A percentile compares a stretch with the other conserved stretches of the same genome.
phyloP scores from a whole-genome alignment of 2,113 vertebrate species.

The Vimba vimba region DNA sequence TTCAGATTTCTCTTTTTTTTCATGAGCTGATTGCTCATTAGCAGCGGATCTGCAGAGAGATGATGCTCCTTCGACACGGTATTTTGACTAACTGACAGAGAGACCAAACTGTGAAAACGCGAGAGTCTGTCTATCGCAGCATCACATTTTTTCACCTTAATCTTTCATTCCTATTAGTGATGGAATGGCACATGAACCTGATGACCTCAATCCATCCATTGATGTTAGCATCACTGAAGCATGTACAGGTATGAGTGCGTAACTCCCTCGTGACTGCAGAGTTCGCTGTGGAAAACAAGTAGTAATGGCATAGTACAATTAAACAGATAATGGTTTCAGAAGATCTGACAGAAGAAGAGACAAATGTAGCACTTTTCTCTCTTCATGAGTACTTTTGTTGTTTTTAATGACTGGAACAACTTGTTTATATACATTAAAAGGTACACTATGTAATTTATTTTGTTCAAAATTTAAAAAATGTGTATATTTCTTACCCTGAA shows the following conservation, averaged over 20 bases:
- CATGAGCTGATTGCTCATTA: background rate
- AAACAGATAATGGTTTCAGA: background rate
- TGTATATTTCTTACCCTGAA: too few species aligned
- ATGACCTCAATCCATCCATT: background rate
- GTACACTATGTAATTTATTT: background rate
- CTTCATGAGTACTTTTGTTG: background rate
- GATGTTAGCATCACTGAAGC: constrained; percentile 34
- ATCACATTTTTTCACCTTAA: constrained; percentile 25
- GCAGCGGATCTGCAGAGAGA: background rate
- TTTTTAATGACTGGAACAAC: background rate
- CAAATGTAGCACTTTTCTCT: background rate
- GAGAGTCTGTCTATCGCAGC: background rate
- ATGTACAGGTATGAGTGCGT: constrained; percentile 30
- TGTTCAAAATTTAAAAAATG: too few species aligned
- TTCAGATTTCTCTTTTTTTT: background rate
- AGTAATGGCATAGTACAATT: constrained; percentile 1
- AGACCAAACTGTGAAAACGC: background rate
- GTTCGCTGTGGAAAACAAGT: background rate
- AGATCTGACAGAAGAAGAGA: background rate
- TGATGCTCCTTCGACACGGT: background rate
- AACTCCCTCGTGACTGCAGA: background rate
- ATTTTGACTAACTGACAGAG: background rate
- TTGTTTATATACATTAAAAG: background rate
- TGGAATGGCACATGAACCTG: background rate
- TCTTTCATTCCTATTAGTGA: constrained; percentile 41